Base-by-base conservation (phyloP, 2,113 vertebrate species). In the Ophiodon elongatus region DNA sequence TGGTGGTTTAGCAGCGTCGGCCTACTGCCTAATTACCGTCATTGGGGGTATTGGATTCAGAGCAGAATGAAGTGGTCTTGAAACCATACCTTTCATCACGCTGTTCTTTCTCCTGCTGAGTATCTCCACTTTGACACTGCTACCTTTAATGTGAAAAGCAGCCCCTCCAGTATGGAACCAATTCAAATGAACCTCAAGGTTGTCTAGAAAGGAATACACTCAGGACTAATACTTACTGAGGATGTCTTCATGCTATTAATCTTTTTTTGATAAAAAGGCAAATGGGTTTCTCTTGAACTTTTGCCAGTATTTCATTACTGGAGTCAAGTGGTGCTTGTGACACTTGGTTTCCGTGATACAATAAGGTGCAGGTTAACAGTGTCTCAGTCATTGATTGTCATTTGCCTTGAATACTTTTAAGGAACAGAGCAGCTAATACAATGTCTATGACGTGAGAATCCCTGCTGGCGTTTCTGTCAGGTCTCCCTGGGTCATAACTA, bases 11-110 rank as follows among this genome's bases (percentile, higher is more conserved):
- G 62, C 45, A 73, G 52, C 52, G 82, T 79, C 11, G 59, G 66
- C 71, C 76, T 52, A 67, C n/a, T 35, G n/a, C 43, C 43, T 85
- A 82, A 88, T 88, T 85, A 85, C 33, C 57, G 0, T 72, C 76
- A 82, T 45, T 76, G 52, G 76, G 52, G 75, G 54, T 79, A 66
- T 71, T 85, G 71, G 59, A 65, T 85, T 72, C 43, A 39, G 65
- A 67, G 60, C 71, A 56, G 33, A 73, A 60, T 67, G 65, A 59
- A 83, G 80, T 54, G 6, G 21, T 60, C 64, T 79, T 65, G 64
- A 75, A 57, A 69, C 54, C 47, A 47, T 47, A 56, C 23, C 65
- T 69, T 65, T 74, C 57, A 79, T 72, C 70, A 66, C 35, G 71
- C 71, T 47, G 13, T 65, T 70, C 65, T 50, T 27, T 59, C 57